Evolutionary conservation across 1,140 invertebrate genomes (phyloP).

Genomic region (Philopotamus ludificatus): DNA sequence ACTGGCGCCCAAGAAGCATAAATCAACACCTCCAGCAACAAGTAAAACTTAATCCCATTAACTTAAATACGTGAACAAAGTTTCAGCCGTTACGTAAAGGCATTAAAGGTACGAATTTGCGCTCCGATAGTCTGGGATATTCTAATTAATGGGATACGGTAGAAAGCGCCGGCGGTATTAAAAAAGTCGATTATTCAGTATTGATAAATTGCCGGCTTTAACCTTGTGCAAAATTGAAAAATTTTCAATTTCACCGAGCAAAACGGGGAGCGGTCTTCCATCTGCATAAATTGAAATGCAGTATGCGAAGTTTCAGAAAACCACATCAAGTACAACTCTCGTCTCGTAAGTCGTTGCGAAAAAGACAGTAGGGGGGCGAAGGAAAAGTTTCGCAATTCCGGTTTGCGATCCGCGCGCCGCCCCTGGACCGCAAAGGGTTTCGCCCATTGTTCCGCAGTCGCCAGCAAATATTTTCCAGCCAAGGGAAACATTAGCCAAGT

Average conservation of each 20-base stretch:
- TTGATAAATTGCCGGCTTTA: not conserved
- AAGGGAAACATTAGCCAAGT: conserved; percentile 3
- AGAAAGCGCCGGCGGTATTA: not conserved
- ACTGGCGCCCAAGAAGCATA: not conserved
- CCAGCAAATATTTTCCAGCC: conserved; percentile 13
- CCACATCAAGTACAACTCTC: not conserved
- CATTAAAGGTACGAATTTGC: not conserved
- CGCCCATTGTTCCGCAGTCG: not conserved
- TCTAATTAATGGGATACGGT: not conserved
- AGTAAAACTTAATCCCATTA: not conserved
- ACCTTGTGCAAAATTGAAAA: not conserved
- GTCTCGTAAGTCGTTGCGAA: not conserved
- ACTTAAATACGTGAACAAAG: not conserved
- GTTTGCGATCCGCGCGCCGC: not conserved
- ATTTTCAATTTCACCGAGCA: not conserved
- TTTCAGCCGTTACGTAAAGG: not conserved
- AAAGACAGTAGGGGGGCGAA: not conserved
- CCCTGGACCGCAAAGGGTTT: not conserved
- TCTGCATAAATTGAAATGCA: not conserved
- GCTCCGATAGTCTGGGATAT: not conserved
- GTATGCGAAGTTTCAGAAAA: not conserved
- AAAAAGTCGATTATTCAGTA: conserved; percentile 9
- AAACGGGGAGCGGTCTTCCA: not conserved
- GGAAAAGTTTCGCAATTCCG: conserved; percentile 1
- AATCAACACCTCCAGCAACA: conserved; percentile 6